phyloP scores from a whole-genome alignment of 2,888 invertebrate species.

The Chrysotoxum bicinctum region DNA sequence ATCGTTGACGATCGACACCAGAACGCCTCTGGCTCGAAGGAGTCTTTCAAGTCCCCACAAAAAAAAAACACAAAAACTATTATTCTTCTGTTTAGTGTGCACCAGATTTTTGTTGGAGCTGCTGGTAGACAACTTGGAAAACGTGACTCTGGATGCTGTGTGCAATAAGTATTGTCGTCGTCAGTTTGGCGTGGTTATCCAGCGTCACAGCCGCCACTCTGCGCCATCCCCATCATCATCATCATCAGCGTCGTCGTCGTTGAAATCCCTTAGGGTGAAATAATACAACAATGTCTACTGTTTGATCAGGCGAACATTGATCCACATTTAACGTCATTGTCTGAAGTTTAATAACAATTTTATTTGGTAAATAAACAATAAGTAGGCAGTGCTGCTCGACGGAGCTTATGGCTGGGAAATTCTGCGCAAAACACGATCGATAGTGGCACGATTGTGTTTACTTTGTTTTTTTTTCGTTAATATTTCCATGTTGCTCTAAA shows the following conservation, averaged over 20 bases:
- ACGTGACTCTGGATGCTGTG: conserved; percentile 63
- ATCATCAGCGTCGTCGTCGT: conserved; percentile 2
- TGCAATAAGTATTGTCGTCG: conserved; percentile 49
- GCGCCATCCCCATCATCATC: neutral
- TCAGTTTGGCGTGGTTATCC: conserved; percentile 19
- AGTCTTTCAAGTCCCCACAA: conserved; percentile 10
- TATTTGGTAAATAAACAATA: conserved; percentile 64
- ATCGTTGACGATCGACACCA: conserved; percentile 63
- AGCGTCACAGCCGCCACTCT: conserved; percentile 2
- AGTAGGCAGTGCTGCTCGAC: conserved; percentile 32
- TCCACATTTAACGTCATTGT: conserved; percentile 68
- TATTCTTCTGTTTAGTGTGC: conserved; percentile 7
- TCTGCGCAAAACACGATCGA: conserved; percentile 48
- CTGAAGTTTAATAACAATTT: conserved; percentile 66
- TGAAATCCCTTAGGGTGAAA: conserved; percentile 48
- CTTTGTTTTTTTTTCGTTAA: conserved; percentile 4
- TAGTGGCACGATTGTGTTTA: conserved; percentile 53
- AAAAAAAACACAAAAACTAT: conserved; percentile 31
- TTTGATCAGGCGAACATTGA: conserved; percentile 67
- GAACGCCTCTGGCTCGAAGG: conserved; percentile 56
- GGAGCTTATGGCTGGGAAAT: conserved; percentile 39
- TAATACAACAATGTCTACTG: conserved; percentile 60
- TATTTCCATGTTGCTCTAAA: conserved; percentile 23
- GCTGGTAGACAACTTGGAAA: conserved; percentile 48
- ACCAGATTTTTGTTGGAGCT: conserved; percentile 21